These are phyloP conservation scores for Trichonephila clavata DNA, from an alignment of 1,140 invertebrate species.

Conservation along the genomic window DNA sequence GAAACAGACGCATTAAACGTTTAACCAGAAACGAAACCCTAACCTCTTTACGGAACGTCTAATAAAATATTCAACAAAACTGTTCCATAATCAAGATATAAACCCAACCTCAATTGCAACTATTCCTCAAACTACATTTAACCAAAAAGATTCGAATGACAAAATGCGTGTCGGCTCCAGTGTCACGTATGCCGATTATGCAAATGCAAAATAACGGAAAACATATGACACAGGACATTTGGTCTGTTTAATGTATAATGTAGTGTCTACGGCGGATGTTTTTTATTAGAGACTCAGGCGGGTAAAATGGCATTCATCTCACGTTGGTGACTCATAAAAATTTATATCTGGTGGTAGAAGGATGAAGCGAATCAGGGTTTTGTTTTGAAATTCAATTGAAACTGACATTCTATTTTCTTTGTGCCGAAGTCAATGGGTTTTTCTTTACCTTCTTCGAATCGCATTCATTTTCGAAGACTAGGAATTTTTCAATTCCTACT, in stretches of 20 bases:
- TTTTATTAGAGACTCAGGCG: neutral
- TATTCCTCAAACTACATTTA: neutral
- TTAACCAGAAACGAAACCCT: too few species aligned
- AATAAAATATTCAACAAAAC: neutral
- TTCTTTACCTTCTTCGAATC: neutral
- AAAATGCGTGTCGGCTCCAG: neutral
- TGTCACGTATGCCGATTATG: conserved; percentile 51
- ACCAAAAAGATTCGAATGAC: neutral
- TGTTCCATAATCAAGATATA: too few species aligned
- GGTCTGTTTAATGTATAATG: conserved; percentile 58
- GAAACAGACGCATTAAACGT: too few species aligned
- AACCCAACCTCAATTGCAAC: too few species aligned
- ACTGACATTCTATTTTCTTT: neutral
- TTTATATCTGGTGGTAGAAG: neutral
- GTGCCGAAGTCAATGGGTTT: neutral
- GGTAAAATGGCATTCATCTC: conserved; percentile 32
- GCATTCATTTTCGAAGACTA: neutral
- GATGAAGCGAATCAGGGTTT: neutral
- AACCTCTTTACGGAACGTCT: neutral
- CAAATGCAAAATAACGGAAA: conserved; percentile 19
- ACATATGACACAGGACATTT: conserved; percentile 36
- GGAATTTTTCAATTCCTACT: too few species aligned
- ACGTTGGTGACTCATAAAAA: conserved; percentile 48
- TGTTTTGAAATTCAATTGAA: neutral
- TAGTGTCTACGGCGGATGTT: conserved; percentile 25